Conservation (phyloP, 2,888 invertebrate species). For the Monochamus alternatus region DNA sequence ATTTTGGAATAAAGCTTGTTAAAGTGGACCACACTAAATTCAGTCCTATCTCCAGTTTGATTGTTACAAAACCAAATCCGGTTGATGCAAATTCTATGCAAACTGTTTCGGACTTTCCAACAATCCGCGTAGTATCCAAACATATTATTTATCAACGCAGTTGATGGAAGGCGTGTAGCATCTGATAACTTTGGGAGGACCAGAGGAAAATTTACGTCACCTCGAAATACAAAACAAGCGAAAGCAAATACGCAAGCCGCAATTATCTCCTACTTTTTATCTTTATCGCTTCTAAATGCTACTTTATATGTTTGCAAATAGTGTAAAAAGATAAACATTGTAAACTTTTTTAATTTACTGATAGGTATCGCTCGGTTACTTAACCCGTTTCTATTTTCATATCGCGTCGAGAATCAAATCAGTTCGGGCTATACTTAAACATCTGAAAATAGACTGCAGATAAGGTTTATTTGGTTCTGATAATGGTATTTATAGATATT, state of each 20-base stretch:
- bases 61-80: too few species aligned
- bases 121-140: too few species aligned
- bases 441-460: not conserved
- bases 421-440: not conserved
- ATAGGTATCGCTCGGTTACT: not conserved
- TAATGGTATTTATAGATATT: too few species aligned
- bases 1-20: too few species aligned
- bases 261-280: not conserved
- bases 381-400: not conserved
- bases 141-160: too few species aligned
- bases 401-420: not conserved
- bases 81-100: too few species aligned
- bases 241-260: not conserved
- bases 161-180: too few species aligned
- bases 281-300: not conserved
- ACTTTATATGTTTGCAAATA: slow-evolving; percentile 5
- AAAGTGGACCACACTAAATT: too few species aligned
- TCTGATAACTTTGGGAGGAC: too few species aligned
- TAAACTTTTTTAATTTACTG: not conserved
- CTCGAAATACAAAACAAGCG: not conserved
- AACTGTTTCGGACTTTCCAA: too few species aligned
- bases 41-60: too few species aligned
- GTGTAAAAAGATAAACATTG: not conserved
- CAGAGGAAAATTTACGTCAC: too few species aligned
- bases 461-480: not conserved